Base-by-base conservation (phyloP, 2,113 vertebrate genomes). In the Eulacestoma nigropectus region DNA sequence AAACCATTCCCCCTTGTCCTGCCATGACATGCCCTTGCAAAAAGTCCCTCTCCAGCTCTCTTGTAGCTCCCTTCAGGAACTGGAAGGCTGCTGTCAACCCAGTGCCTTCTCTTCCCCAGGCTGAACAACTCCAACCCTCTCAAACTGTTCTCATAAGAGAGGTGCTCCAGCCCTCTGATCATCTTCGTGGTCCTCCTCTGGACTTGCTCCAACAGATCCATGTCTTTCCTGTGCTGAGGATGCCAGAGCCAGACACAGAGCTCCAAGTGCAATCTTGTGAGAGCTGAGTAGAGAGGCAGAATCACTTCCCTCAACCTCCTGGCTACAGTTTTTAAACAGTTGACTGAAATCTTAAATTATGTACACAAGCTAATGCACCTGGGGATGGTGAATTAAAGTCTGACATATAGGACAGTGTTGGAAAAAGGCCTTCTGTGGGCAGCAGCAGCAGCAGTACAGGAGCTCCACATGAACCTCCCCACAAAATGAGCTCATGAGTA, bases 401-500 rank as follows among this genome's bases (percentile, higher is more conserved):
- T 1, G 2, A 81, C 11, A 25, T 5, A 35, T 1, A 55, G 47
- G 33, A 44, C 7, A 50, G 16, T 10, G 20, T 7, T 50, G 10
- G 32, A 33, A 69, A 89, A 84, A 80, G 41, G 4, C 2, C 27
- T 68, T 62, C 27, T 78, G 15, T 2, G 1, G n/a, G 59, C 46
- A 74, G 29, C 33, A 86, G 46, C 33, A 75, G 50, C 46, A 57
- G 41, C 33, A 74, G n/a, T n/a, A 26, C 18, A 33, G 67, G 53
- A 72, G 23, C 13, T 35, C 8, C 32, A 16, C 12, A 16, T 11
- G 44, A 68, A 11, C 23, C 7, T 50, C 17, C 13, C 20, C 30
- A 32, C 15, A 64, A 82, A 82, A 75, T 0, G 0, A 59, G 44
- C 19, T 59, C 6, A 1, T 1, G 1, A 69, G 16, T 2, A 4